These are phyloP conservation scores for Drosophila trapezifrons DNA, from an alignment of 1,140 invertebrate species.

Conservation along the genomic window DNA sequence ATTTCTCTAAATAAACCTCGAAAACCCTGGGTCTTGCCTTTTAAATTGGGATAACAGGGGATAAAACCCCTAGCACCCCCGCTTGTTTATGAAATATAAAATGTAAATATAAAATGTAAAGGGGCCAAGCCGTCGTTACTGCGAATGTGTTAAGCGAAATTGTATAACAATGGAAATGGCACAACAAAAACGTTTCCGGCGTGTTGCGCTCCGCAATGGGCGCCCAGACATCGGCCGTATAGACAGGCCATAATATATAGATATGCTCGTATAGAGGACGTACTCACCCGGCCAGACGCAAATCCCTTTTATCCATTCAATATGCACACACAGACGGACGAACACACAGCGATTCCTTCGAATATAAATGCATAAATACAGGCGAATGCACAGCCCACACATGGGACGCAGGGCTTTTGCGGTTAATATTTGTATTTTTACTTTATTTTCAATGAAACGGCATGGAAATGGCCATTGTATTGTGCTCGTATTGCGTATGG, in stretches of 20 bases:
- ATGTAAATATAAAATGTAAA: conserved; percentile 33
- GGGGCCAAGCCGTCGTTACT: conserved; percentile 22
- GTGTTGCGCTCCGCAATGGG: conserved; percentile 45
- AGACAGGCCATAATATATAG: conserved; percentile 19
- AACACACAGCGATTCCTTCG: conserved; percentile 34
- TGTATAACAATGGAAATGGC: conserved; percentile 63
- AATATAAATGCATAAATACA: conserved; percentile 66
- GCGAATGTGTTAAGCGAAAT: conserved; percentile 56
- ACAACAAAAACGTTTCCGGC: conserved; percentile 63
- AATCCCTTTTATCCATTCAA: conserved; percentile 77
- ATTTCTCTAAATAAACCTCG: not conserved
- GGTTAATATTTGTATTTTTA: conserved; percentile 74
- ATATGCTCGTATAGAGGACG: conserved; percentile 2
- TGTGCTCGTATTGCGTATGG: conserved; percentile 41
- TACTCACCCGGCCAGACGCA: conserved; percentile 50
- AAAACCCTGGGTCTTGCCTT: not conserved
- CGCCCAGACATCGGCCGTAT: conserved; percentile 29
- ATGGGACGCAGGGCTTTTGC: conserved; percentile 62
- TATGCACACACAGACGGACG: conserved; percentile 50
- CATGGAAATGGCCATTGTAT: conserved; percentile 68
- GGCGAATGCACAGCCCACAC: conserved; percentile 48
- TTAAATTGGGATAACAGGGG: conserved; percentile 12
- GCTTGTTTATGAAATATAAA: conserved; percentile 61
- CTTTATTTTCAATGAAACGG: conserved; percentile 74
- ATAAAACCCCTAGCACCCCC: conserved; percentile 6